Base-by-base conservation (phyloP, 1,140 invertebrate species). In the Harpegnathos saltator region DNA sequence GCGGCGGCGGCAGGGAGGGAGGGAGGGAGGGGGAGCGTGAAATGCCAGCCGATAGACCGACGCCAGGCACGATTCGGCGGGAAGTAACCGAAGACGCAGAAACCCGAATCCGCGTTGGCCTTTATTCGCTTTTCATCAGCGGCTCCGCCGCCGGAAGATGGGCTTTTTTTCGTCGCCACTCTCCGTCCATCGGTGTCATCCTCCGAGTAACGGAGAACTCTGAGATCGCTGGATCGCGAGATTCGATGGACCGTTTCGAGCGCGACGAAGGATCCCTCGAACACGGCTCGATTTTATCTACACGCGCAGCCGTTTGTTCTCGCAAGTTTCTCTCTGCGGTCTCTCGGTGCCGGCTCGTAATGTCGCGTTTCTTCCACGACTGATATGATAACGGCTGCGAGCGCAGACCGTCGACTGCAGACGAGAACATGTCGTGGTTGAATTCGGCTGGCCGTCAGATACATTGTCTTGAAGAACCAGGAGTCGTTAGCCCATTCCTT, bases 1-100 rank as follows among this genome's bases (percentile, higher is more conserved):
- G 26, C 5, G 3, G 9, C 11, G 38, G 9, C 4, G 26, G 11
- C 54, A 58, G 4, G 63, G 75, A 52, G 17, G 74, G n/a, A n/a
- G n/a, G n/a, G n/a, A n/a, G 56, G 17, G 59, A 24, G 66, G 54
- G 19, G 82, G 56, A 14, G 54, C 33, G 66, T 44, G 72, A 68
- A 78, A 72, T 52, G 63, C 19, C 14, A 82, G 61, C 62, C 77
- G 63, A 88, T 88, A 85, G 83, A 85, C 83, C 77, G 86, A 80
- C 77, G 56, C 61, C 73, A 80, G 85, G 69, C 68, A 56, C 73
- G 71, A 84, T 87, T 87, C 74, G 62, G 75, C 80, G 73, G 82
- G 75, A 69, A 83, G 48, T 77, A 56, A 33, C 33, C 22, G 59
- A 68, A 83, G 73, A 26, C 7, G 38, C 22, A 26, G 56, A 66